These are phyloP conservation scores for Taenaris catops DNA, from an alignment of 2,888 invertebrate genomes.

Conservation along the genomic window DNA sequence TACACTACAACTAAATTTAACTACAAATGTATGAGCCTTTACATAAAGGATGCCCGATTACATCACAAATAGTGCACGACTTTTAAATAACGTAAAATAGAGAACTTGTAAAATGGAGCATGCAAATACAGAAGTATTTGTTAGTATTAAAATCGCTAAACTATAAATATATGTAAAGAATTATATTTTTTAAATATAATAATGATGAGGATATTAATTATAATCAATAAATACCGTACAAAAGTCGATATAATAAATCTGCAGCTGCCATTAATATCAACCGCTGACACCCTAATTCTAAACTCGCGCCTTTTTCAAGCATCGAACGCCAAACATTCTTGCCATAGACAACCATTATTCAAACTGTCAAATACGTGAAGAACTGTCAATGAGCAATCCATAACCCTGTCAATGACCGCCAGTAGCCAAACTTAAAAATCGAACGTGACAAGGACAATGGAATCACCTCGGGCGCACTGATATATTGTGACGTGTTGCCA, in stretches of 20 bases:
- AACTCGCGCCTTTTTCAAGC: slow-evolving; percentile 46
- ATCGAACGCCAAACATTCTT: slow-evolving; percentile 44
- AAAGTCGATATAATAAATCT: neutral
- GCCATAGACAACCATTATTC: slow-evolving; percentile 65
- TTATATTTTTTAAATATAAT: too few species aligned
- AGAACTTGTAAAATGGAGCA: too few species aligned
- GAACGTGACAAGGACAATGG: slow-evolving; percentile 36
- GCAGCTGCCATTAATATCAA: slow-evolving; percentile 23
- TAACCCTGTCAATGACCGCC: slow-evolving; percentile 42
- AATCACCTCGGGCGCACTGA: slow-evolving; percentile 27
- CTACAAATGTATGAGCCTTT: too few species aligned
- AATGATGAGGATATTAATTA: too few species aligned
- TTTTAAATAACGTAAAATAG: too few species aligned
- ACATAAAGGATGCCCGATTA: too few species aligned
- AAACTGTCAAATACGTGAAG: slow-evolving; percentile 63
- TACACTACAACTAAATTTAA: too few species aligned
- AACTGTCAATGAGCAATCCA: slow-evolving; percentile 68
- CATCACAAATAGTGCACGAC: too few species aligned
- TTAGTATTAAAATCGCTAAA: too few species aligned
- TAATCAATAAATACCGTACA: too few species aligned
- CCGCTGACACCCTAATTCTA: slow-evolving; percentile 43
- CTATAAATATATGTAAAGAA: too few species aligned
- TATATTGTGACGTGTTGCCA: slow-evolving; percentile 48
- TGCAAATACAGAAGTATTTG: too few species aligned
- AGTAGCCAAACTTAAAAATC: slow-evolving; percentile 46